A percentile compares a stretch with the other conserved stretches of the same genome.
Evolutionary conservation across 2,888 invertebrate genomes (phyloP).

Genomic region (Plutella xylostella): DNA sequence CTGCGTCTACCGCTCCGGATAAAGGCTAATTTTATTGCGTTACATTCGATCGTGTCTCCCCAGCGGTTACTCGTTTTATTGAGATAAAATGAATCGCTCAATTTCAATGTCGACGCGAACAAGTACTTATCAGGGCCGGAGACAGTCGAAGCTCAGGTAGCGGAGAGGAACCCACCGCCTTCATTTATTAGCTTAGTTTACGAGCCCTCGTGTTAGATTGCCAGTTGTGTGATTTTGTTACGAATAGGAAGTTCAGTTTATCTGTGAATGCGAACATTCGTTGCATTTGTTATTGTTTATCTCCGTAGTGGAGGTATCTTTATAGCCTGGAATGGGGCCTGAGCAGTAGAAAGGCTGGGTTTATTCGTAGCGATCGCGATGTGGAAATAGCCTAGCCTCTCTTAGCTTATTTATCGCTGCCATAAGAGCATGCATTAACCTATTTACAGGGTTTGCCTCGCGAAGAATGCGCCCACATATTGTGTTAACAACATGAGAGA

Average conservation of each 20-base stretch:
- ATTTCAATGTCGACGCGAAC: constrained; percentile 10
- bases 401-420: constrained; percentile 5
- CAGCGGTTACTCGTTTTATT: constrained; percentile 28
- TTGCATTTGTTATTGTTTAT: not conserved
- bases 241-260: too few species aligned
- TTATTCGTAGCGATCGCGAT: not conserved
- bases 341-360: too few species aligned
- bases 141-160: not conserved
- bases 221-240: not conserved
- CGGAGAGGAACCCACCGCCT: too few species aligned
- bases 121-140: not conserved
- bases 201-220: too few species aligned
- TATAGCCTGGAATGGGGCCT: constrained; percentile 1
- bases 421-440: constrained; percentile 14
- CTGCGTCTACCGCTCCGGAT: constrained; percentile 42
- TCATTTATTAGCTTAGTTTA: too few species aligned
- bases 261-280: too few species aligned
- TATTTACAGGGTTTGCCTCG: constrained; percentile 9
- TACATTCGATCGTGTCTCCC: constrained; percentile 46
- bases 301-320: not conserved
- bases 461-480: constrained; percentile 9
- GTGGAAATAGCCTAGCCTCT: not conserved
- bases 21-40: constrained; percentile 61
- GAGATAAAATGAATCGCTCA: constrained; percentile 12
- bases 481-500: constrained; percentile 17